Percentiles rank a stretch among this genome's conserved stretches.
Evolutionary conservation across 2,888 invertebrate species (phyloP).

Genomic region (Thereva nobilitata): DNA sequence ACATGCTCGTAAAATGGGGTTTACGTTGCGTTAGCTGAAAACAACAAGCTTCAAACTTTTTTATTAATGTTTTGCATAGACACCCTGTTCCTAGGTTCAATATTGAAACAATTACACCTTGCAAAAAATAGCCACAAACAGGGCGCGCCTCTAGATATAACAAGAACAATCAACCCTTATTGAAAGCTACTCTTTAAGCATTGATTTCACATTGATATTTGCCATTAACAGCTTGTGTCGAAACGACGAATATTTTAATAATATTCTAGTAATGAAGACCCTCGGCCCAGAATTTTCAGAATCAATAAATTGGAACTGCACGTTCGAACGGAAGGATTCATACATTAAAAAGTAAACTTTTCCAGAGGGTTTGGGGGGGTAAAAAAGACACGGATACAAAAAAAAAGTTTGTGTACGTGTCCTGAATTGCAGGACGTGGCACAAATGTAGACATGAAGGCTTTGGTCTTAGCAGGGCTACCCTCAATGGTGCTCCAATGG

Average conservation of each 20-base stretch:
- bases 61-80: too few species aligned
- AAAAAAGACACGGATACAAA: conserved; percentile 23
- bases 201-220: too few species aligned
- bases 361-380: neutral
- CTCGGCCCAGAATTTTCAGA: conserved; percentile 1
- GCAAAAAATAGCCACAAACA: too few species aligned
- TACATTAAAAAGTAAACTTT: conserved; percentile 30
- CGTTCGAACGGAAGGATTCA: conserved; percentile 18
- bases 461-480: conserved; percentile 9
- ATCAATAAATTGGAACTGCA: conserved; percentile 17
- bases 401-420: conserved; percentile 15
- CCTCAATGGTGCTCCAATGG: conserved; percentile 11
- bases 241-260: conserved; percentile 1
- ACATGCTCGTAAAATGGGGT: too few species aligned
- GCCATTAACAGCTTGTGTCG: too few species aligned
- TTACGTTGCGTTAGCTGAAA: too few species aligned
- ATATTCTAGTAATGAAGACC: conserved; percentile 17
- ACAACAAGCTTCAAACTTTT: too few species aligned
- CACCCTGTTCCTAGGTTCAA: too few species aligned
- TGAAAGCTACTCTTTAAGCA: too few species aligned
- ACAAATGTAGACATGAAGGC: conserved; percentile 20
- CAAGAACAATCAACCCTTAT: too few species aligned
- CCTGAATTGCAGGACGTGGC: conserved; percentile 16
- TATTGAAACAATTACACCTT: too few species aligned
- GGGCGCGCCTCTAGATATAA: too few species aligned